These are phyloP conservation scores for Holcopasites calliopsidis DNA, from an alignment of 1,140 invertebrate genomes.

Conservation along the genomic window DNA sequence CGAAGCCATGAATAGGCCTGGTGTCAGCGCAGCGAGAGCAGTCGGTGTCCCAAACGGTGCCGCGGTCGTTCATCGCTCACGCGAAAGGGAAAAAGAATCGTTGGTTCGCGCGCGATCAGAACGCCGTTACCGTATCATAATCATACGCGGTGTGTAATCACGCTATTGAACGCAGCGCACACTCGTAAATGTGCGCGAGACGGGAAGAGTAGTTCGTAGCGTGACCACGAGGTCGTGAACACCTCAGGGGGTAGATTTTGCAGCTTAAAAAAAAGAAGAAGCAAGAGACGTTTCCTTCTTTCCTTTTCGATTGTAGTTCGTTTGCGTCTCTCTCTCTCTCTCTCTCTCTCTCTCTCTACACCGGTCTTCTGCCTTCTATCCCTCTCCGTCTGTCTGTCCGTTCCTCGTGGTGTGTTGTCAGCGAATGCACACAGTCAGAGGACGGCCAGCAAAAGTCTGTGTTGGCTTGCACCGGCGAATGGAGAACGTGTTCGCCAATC, in stretches of 20 bases:
- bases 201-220: too few relatives aligned
- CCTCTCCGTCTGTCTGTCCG: neutral
- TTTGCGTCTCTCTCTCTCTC: neutral
- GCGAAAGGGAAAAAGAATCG: neutral
- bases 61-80: neutral
- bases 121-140: too few relatives aligned
- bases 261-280: too few relatives aligned
- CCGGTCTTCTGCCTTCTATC: neutral
- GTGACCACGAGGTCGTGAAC: too few relatives aligned
- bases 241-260: too few relatives aligned
- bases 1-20: conserved; percentile 45
- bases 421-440: conserved; percentile 1
- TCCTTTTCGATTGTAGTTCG: too few relatives aligned
- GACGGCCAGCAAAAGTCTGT: conserved; percentile 13
- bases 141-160: too few relatives aligned
- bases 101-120: too few relatives aligned
- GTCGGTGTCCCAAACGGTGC: neutral
- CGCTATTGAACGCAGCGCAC: too few relatives aligned
- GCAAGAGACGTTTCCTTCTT: too few relatives aligned
- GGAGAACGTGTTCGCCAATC: conserved; percentile 61
- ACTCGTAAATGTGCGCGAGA: too few relatives aligned
- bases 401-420: conserved; percentile 10
- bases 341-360: neutral
- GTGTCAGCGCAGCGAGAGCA: conserved; percentile 39
- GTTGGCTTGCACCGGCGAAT: conserved; percentile 55